phyloP scores from a whole-genome alignment of 30 jellyfish, hydroid and myxozoan species.

The Aurelia coerulea region DNA sequence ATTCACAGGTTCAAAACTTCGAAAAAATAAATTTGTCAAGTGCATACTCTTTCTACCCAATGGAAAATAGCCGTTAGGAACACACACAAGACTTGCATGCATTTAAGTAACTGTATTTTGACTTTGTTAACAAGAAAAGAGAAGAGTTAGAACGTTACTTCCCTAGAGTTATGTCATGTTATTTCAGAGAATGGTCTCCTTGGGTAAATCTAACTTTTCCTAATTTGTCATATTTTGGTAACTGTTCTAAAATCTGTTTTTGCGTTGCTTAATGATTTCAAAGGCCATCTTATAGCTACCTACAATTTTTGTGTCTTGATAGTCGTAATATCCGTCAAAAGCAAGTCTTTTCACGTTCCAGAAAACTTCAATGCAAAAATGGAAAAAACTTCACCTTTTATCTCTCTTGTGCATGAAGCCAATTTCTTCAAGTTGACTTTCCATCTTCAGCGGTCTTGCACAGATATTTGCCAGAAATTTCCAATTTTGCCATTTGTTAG shows the following conservation, averaged over 20 bases:
- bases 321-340: neutral
- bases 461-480: too few relatives aligned
- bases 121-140: neutral
- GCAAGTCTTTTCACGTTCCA: constrained; percentile 36
- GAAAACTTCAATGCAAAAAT: constrained; percentile 29
- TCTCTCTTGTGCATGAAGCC: constrained; percentile 12
- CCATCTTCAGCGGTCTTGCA: neutral
- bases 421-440: neutral
- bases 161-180: neutral
- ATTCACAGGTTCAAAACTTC: too few relatives aligned
- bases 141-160: neutral
- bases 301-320: too few relatives aligned
- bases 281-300: too few relatives aligned
- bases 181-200: neutral
- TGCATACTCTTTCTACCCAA: too few relatives aligned
- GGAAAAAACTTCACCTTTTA: constrained; percentile 61
- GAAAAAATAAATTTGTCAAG: too few relatives aligned
- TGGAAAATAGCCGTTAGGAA: neutral
- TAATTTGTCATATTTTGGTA: too few relatives aligned
- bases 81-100: constrained; percentile 1
- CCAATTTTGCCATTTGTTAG: too few relatives aligned
- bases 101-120: too few relatives aligned
- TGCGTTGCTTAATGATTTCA: too few relatives aligned
- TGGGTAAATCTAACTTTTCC: too few relatives aligned
- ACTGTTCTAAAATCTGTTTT: too few relatives aligned